These are phyloP conservation scores for Anguilla pacifica DNA, from an alignment of 2,797 vertebrate genomes.

Conservation along the genomic window DNA sequence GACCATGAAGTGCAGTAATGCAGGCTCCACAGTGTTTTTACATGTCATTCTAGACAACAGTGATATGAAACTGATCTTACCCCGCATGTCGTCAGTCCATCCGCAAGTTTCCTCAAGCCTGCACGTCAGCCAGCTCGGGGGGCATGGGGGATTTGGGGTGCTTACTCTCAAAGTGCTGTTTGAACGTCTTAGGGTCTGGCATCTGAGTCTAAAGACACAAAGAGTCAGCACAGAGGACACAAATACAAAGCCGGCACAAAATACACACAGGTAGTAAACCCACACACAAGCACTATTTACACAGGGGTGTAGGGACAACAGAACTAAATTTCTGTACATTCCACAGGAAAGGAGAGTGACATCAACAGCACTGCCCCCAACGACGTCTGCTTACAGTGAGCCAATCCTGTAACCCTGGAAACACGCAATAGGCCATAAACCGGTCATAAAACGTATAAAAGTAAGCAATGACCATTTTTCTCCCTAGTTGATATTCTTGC, in stretches of 20 bases:
- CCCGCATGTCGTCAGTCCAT: constrained; percentile 40
- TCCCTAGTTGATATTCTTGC: too few species aligned
- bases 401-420: too few species aligned
- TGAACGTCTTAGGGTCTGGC: constrained; percentile 86
- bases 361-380: too few species aligned
- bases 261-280: background rate
- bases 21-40: background rate
- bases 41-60: background rate
- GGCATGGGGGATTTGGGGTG: constrained; percentile 83
- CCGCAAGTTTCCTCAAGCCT: constrained; percentile 64
- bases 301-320: background rate
- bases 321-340: background rate
- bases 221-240: background rate
- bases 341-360: background rate
- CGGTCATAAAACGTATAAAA: too few species aligned
- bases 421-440: background rate
- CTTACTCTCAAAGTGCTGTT: constrained; percentile 87
- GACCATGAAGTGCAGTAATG: background rate
- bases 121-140: constrained; percentile 77
- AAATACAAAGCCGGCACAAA: background rate
- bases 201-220: constrained; percentile 74
- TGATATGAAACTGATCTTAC: constrained; percentile 47
- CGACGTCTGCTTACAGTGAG: too few species aligned
- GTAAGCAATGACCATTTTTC: too few species aligned
- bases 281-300: background rate